Evolutionary conservation across 2,888 invertebrate species (phyloP).

Genomic region (Cryptosula pallasiana): DNA sequence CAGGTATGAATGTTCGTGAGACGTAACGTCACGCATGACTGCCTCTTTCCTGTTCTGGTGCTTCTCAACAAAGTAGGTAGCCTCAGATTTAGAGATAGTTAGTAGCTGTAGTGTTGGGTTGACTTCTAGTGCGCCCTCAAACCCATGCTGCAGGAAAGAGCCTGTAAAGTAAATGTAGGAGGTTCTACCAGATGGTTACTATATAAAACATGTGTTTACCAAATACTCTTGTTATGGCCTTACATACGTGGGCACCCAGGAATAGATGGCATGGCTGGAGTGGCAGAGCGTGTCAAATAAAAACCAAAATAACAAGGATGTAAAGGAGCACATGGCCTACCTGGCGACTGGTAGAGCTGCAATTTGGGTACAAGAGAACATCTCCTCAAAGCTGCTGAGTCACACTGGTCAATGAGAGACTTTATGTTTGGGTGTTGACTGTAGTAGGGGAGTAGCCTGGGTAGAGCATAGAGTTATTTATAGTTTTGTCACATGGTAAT

Average conservation of each 20-base stretch:
- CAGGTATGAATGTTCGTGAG: background rate
- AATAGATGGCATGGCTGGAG: too few species aligned
- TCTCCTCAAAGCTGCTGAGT: background rate
- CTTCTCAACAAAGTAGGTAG: constrained; percentile 9
- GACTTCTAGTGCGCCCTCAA: background rate
- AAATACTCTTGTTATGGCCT: too few species aligned
- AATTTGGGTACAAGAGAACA: constrained; percentile 11
- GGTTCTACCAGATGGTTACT: too few species aligned
- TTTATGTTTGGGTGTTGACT: constrained; percentile 16
- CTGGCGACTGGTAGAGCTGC: constrained; percentile 23
- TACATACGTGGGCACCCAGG: too few species aligned
- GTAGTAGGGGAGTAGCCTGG: constrained; percentile 1
- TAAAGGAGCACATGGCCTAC: too few species aligned
- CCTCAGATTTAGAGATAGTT: background rate
- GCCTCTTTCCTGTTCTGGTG: background rate
- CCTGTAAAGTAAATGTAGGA: too few species aligned
- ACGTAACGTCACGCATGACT: background rate
- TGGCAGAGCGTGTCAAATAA: too few species aligned
- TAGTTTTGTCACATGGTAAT: too few species aligned
- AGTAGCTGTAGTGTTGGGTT: background rate
- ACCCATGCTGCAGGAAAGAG: constrained; percentile 1
- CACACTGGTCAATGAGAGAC: constrained; percentile 18
- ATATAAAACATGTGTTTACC: too few species aligned
- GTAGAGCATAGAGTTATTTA: too few species aligned
- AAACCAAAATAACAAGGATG: too few species aligned